Percentiles rank a stretch among this genome's conserved stretches.
Conservation (phyloP, 2,113 vertebrate genomes). For the Macheiramphus alcinus region DNA sequence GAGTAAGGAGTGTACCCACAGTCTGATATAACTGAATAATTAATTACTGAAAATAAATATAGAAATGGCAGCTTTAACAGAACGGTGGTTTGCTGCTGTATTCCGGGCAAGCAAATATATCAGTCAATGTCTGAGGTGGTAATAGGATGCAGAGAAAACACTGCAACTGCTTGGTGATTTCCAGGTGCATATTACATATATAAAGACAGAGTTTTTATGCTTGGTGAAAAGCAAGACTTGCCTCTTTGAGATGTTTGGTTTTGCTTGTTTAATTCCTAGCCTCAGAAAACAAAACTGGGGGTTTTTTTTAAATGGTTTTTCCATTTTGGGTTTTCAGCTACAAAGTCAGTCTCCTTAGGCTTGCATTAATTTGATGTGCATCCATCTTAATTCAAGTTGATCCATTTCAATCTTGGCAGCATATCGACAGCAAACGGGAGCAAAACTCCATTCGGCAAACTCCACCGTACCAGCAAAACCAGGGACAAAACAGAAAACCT, state of each 20-base stretch:
- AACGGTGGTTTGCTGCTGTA: background rate
- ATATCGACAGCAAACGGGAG: background rate
- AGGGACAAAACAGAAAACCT: background rate
- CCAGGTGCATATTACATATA: background rate
- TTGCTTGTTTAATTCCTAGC: background rate
- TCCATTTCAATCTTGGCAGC: conserved; percentile 3
- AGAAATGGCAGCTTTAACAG: background rate
- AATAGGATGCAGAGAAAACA: background rate
- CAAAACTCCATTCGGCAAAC: background rate
- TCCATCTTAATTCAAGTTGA: background rate
- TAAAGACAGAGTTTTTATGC: background rate
- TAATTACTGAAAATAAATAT: background rate
- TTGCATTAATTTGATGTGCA: background rate
- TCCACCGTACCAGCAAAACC: background rate
- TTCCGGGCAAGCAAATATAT: background rate
- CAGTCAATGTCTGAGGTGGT: background rate
- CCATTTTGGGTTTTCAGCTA: background rate
- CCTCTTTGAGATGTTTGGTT: background rate
- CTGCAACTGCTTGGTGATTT: background rate
- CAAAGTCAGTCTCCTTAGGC: background rate
- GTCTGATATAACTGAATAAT: background rate
- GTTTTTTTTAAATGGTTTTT: background rate
- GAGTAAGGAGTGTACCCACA: background rate
- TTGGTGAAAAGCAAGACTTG: background rate
- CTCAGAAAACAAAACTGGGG: background rate